phyloP scores from a whole-genome alignment of 2,797 vertebrate species.

The Mormyrops attenuatus region DNA sequence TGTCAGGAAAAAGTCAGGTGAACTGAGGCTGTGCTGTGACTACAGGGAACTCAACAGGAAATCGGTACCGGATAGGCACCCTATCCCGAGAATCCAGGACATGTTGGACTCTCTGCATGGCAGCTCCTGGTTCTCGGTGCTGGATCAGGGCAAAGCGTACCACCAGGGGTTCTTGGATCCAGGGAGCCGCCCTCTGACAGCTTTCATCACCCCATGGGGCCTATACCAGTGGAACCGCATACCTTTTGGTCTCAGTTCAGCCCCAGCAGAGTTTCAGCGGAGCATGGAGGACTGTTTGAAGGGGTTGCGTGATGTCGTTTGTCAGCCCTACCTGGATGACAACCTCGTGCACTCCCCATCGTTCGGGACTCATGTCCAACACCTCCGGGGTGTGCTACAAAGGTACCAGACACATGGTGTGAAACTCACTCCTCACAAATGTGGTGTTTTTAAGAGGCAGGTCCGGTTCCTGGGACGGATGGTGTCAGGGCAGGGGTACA shows the following conservation, averaged over 20 bases:
- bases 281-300: slow-evolving; percentile 2
- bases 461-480: too few relatives aligned
- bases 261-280: slow-evolving; percentile 14
- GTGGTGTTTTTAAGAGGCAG: too few relatives aligned
- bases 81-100: background rate
- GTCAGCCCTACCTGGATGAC: slow-evolving; percentile 27
- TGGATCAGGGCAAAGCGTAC: background rate
- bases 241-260: slow-evolving; percentile 28
- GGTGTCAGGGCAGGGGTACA: too few relatives aligned
- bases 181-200: background rate
- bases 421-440: background rate
- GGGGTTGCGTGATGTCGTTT: background rate
- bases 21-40: background rate
- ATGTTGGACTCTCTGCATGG: background rate
- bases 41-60: background rate
- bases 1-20: background rate
- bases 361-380: background rate
- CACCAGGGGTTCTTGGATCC: background rate
- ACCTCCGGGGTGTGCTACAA: background rate
- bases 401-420: slow-evolving; percentile 11
- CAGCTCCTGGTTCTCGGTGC: background rate
- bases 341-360: slow-evolving; percentile 3
- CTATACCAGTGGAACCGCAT: slow-evolving; percentile 28
- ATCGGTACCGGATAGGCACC: background rate
- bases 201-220: slow-evolving; percentile 2